Evolutionary conservation across 2,113 vertebrate species (phyloP).

Genomic region (Brachionichthys hirsutus): DNA sequence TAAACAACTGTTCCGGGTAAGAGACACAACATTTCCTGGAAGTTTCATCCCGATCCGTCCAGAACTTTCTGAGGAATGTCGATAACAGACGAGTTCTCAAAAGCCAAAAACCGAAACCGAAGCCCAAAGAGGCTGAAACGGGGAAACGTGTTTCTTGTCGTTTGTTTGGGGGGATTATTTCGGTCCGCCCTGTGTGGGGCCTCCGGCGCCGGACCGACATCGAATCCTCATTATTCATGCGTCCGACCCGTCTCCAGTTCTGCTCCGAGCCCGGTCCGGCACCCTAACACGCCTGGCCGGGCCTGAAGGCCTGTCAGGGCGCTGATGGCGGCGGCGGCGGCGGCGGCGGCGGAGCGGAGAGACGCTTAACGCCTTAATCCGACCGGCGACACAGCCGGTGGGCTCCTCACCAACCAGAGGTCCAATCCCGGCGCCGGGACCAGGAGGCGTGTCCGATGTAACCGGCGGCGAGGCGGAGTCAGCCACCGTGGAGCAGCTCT

Average conservation of each 20-base stretch:
- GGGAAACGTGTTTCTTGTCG: too few relatives aligned
- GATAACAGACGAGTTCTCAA: too few relatives aligned
- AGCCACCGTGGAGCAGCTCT: constrained; percentile 55
- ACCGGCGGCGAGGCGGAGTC: constrained; percentile 35
- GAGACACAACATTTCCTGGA: too few relatives aligned
- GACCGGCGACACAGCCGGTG: constrained; percentile 46
- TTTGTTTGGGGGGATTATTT: too few relatives aligned
- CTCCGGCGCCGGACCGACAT: background rate
- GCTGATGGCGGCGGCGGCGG: background rate
- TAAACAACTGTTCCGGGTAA: too few relatives aligned
- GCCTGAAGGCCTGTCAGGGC: constrained; percentile 25
- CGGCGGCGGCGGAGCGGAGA: constrained; percentile 30
- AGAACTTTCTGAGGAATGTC: too few relatives aligned
- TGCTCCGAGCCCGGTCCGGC: constrained; percentile 29
- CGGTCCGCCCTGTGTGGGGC: background rate
- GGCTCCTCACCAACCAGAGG: constrained; percentile 41
- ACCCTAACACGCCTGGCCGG: constrained; percentile 29
- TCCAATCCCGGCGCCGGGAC: constrained; percentile 42
- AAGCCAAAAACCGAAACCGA: too few relatives aligned
- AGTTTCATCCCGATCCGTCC: too few relatives aligned
- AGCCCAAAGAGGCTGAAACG: too few relatives aligned
- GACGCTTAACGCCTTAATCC: constrained; percentile 60
- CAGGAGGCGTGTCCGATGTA: constrained; percentile 62
- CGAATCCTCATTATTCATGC: background rate
- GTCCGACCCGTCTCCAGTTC: constrained; percentile 5